Evolutionary conservation across 2,888 invertebrate species (phyloP), one percentile per base, ranked within the genome.

Genomic region (Galerucella calmariensis): DNA sequence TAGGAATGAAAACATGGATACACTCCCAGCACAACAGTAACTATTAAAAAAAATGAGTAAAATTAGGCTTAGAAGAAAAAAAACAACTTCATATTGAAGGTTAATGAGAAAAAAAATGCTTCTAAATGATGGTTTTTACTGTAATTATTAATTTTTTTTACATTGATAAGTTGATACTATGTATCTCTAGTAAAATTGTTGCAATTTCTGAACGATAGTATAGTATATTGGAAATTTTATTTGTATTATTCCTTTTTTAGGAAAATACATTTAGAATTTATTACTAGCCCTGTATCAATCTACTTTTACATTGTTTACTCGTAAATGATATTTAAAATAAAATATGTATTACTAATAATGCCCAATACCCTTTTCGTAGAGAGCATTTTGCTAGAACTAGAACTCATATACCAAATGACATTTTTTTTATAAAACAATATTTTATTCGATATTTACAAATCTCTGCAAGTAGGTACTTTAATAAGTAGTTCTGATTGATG

Each of bases 151-250:
- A 78, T 76, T 77, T 79, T 79, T 27, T 79, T 79, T 79, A 80
- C 79, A 80, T 79, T 77, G 75, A 81, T 80, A 82, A 83, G 86
- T 87, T 86, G 88, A 88, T 88, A 88, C 88, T 87, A 84, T 88
- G 88, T 88, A 88, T 88, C 88, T 87, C 83, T 85, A 86, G 87
- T 87, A 87, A 87, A 86, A 87, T 87, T 88, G 86, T 87, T 87
- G 85, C 86, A 88, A 87, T 88, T 88, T 81, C 85, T 86, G 82
- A 82, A 84, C 82, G 82, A 83, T 82, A 81, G 81, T 83, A 81
- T 82, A 81, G 82, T 83, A 82, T 80, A 75, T 82, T 80, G 77
- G 65, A 77, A 78, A 74, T 72, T 69, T 76, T 72, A 72, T 61
- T 69, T 75, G 74, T 51, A 72, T 48, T 48, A 67, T 77, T 73